Percentiles rank a stretch among this genome's conserved stretches.
These are phyloP conservation scores for Sesia bembeciformis DNA, from an alignment of 2,888 invertebrate species.

Conservation along the genomic window DNA sequence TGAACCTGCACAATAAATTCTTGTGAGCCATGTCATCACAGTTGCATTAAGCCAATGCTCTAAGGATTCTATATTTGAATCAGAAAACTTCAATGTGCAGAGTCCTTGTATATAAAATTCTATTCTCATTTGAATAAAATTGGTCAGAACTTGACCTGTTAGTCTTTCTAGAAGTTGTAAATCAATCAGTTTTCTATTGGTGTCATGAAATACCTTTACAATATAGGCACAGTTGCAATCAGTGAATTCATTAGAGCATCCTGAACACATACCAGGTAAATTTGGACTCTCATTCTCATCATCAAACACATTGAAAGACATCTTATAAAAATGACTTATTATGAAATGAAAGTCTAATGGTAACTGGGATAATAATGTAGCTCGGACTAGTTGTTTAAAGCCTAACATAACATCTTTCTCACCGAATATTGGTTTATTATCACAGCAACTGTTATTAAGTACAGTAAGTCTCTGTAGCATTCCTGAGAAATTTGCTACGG, in stretches of 20 bases:
- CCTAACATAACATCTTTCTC: constrained; percentile 69
- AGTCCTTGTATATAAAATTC: constrained; percentile 87
- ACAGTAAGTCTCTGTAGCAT: constrained; percentile 71
- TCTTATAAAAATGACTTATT: constrained; percentile 83
- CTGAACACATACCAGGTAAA: constrained; percentile 78
- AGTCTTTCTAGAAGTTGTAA: constrained; percentile 87
- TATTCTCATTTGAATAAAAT: constrained; percentile 87
- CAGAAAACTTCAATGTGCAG: constrained; percentile 91
- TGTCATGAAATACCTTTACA: constrained; percentile 82
- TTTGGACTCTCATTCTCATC: constrained; percentile 65
- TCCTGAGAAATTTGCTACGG: constrained; percentile 69
- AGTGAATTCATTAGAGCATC: constrained; percentile 79
- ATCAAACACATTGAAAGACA: constrained; percentile 83
- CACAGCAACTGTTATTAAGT: constrained; percentile 57
- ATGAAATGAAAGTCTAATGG: constrained; percentile 80
- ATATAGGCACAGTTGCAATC: constrained; percentile 77
- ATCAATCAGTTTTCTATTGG: constrained; percentile 84
- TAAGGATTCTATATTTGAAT: constrained; percentile 83
- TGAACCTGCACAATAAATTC: constrained; percentile 83
- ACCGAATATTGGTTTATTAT: constrained; percentile 65
- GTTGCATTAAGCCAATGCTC: constrained; percentile 92
- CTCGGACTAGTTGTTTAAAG: constrained; percentile 78
- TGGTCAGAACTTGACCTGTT: constrained; percentile 88
- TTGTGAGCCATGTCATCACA: constrained; percentile 89
- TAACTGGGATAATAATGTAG: constrained; percentile 80